Conservation (phyloP, 23 tunicate species). For the Ascidia mentula region DNA sequence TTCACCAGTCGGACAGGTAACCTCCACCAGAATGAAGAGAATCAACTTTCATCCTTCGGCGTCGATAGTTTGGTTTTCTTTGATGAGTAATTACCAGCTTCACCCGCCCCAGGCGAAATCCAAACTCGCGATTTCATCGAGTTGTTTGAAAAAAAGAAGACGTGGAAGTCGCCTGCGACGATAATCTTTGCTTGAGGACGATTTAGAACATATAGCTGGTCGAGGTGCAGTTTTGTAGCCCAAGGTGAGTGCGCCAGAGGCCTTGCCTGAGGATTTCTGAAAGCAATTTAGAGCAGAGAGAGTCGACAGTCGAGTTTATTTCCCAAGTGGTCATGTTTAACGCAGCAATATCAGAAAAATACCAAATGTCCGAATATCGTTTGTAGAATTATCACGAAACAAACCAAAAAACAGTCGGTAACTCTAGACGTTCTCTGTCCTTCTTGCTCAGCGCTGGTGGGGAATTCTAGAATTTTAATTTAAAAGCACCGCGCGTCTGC, state of each 20-base stretch:
- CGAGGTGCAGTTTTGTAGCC: conserved; percentile 34
- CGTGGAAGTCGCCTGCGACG: background rate
- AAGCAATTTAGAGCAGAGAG: conserved; percentile 23
- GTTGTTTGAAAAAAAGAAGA: conserved; percentile 8
- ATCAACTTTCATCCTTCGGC: background rate
- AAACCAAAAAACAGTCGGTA: too few species aligned
- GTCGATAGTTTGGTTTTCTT: background rate
- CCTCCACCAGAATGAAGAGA: background rate
- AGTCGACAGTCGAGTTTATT: conserved; percentile 53
- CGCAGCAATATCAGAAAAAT: background rate
- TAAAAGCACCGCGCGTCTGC: too few species aligned
- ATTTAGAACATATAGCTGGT: background rate
- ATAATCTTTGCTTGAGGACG: background rate
- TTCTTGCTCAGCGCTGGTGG: too few species aligned
- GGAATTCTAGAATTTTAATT: too few species aligned
- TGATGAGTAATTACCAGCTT: background rate
- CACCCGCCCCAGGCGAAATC: background rate
- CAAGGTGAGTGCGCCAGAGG: conserved; percentile 58
- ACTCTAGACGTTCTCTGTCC: too few species aligned
- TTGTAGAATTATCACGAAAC: too few species aligned
- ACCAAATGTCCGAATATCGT: too few species aligned
- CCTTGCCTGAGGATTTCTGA: conserved; percentile 49
- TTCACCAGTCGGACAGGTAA: background rate
- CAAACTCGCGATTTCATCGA: background rate
- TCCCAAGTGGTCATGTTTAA: conserved; percentile 16